These are phyloP conservation scores for Antitype chi DNA, from an alignment of 2,888 invertebrate genomes.

Conservation along the genomic window DNA sequence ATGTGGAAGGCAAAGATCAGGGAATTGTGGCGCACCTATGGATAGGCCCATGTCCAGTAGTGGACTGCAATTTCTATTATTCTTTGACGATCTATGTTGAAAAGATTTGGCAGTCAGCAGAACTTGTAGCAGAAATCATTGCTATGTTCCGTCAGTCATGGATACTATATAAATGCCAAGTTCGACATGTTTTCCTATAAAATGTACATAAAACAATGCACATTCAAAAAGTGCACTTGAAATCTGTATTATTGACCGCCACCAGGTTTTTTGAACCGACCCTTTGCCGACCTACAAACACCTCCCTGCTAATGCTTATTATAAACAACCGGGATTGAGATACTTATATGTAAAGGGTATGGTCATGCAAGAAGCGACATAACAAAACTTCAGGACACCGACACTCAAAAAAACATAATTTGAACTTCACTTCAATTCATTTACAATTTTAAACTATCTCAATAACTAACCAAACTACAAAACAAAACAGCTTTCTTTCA, in stretches of 20 bases:
- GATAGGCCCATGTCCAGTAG: no score
- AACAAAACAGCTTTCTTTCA: slow-evolving; percentile 26
- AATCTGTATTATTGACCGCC: not conserved
- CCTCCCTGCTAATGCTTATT: not conserved
- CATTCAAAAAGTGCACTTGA: not conserved
- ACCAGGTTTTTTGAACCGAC: not conserved
- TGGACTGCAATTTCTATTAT: not conserved
- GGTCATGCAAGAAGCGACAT: not conserved
- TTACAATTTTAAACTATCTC: slow-evolving; percentile 18
- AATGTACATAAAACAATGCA: not conserved
- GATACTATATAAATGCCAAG: not conserved
- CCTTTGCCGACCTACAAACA: not conserved
- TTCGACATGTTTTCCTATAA: not conserved
- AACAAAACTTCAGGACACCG: not conserved
- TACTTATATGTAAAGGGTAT: not conserved
- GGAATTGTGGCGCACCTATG: no score
- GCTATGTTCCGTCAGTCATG: not conserved
- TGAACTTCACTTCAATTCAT: not conserved
- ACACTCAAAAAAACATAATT: not conserved
- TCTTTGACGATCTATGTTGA: not conserved
- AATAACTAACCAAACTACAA: slow-evolving; percentile 3
- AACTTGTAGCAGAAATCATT: not conserved
- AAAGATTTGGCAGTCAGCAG: no score
- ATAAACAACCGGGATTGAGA: not conserved
- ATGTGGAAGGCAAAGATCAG: no score